Percentiles rank a stretch among this genome's conserved stretches.
phyloP scores from a whole-genome alignment of 2,888 invertebrate genomes.

The Unio delphinus region DNA sequence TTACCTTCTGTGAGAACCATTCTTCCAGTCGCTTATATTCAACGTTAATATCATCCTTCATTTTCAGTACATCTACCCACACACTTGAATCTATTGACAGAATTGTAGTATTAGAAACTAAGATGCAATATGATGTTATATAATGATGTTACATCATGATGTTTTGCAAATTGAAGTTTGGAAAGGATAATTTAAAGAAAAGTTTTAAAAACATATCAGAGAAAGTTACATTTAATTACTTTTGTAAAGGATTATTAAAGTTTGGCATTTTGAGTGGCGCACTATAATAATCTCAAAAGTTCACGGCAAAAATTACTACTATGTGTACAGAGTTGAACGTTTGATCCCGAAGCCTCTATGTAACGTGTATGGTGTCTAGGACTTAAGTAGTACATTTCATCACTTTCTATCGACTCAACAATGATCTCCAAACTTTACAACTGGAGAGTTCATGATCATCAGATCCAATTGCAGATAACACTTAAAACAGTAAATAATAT shows the following conservation, averaged over 20 bases:
- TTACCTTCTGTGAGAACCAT: conserved; percentile 77
- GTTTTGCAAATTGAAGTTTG: not conserved
- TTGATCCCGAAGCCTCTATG: no score
- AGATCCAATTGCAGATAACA: no score
- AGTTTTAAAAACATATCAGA: not conserved
- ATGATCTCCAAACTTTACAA: no score
- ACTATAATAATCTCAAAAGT: no score
- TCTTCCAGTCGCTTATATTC: conserved; percentile 66
- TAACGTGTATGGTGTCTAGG: no score
- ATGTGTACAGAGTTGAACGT: no score
- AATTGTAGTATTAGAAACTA: not conserved
- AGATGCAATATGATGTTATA: not conserved
- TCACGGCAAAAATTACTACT: no score
- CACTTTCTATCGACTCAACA: no score
- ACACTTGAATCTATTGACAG: conserved; percentile 57
- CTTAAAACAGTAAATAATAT: no score
- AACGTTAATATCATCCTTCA: conserved; percentile 83
- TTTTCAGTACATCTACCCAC: conserved; percentile 73
- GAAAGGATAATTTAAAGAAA: not conserved
- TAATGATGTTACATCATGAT: not conserved
- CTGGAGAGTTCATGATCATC: no score
- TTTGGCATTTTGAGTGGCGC: not conserved
- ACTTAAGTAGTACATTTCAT: no score
- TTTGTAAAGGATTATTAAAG: not conserved
- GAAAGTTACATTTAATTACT: not conserved